Conservation (phyloP, 2,888 invertebrate genomes). For the Colostygia pectinataria region DNA sequence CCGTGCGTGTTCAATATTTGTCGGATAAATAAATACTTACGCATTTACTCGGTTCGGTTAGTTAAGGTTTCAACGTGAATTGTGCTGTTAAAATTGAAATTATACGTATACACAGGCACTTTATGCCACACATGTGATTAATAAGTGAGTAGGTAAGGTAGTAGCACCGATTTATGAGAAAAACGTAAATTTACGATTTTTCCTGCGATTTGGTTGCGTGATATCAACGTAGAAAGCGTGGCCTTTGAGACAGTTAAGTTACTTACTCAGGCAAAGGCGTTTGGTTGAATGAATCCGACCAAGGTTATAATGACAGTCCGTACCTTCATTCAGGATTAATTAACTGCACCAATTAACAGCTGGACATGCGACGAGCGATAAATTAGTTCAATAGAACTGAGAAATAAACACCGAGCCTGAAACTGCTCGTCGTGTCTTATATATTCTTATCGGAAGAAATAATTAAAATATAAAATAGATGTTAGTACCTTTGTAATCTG, state of each 20-base stretch:
- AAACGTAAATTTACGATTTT: constrained; percentile 34
- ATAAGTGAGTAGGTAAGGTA: constrained; percentile 8
- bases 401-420: constrained; percentile 2
- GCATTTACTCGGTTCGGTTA: constrained; percentile 29
- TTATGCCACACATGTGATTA: constrained; percentile 17
- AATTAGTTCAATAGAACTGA: constrained; percentile 17
- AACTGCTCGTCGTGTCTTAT: constrained; percentile 10
- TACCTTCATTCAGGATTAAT: constrained; percentile 48
- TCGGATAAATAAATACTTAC: constrained; percentile 44
- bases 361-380: constrained; percentile 31
- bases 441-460: not conserved
- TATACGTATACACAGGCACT: constrained; percentile 19
- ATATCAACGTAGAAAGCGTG: constrained; percentile 17
- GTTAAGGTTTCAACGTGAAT: constrained; percentile 23
- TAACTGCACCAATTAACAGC: constrained; percentile 54
- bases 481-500: not conserved
- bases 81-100: constrained; percentile 25
- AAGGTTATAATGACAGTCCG: constrained; percentile 36
- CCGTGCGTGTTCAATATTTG: constrained; percentile 45
- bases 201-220: constrained; percentile 6
- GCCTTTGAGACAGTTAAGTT: not conserved
- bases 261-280: not conserved
- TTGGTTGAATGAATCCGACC: constrained; percentile 19
- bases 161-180: constrained; percentile 32
- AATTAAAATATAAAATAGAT: too few species aligned